Base-by-base conservation (phyloP, 2,888 invertebrate genomes). In the Melanostoma mellinum region DNA sequence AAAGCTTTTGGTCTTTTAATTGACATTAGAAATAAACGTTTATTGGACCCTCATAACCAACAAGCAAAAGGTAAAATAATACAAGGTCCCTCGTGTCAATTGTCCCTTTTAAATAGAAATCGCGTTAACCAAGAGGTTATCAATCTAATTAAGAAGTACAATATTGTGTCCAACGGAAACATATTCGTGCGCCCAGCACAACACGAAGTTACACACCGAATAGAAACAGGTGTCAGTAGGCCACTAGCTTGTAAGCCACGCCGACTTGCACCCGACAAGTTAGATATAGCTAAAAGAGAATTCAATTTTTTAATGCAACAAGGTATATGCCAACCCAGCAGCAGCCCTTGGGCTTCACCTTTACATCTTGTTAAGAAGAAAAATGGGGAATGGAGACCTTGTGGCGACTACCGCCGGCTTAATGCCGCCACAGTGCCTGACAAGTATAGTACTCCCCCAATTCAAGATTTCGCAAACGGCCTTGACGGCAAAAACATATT, bases 391-490 rank as follows among this genome's bases (percentile, higher is more conserved):
- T 69, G 69, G 58, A 58, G 67, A 53, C 53, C 68, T n/a, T 52
- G 65, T 20, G 58, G 58, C 10, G 61, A 72, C 44, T 61, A 61
- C n/a, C 10, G 65, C 2, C 48, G 56, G 2, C 30, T 65, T 36
- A 74, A 74, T 35, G 56, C 48, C 9, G 9, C 48, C 33, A 74
- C 65, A 0, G 48, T 56, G 20, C 89, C 89, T 0, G 89, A 91
- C 85, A 65, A 87, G 1, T 89, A 89, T 65, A 89, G 90, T 0
- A 80, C 89, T 0, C 87, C 87, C 0, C 87, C 67, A 33, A 75
- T 76, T n/a, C 74, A 84, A 30, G 78, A 86, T 50, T 86, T 82
- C 33, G 10, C 84, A 32, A 20, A 20, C 8, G 36, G 40, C 20
- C 40, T 38, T 35, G 40, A 73, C 6, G 87, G 86, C 0, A 87